Percentiles rank a stretch among this genome's conserved stretches.
These are phyloP conservation scores for Microcaecilia unicolor DNA, from an alignment of 2,797 vertebrate genomes.

Conservation along the genomic window DNA sequence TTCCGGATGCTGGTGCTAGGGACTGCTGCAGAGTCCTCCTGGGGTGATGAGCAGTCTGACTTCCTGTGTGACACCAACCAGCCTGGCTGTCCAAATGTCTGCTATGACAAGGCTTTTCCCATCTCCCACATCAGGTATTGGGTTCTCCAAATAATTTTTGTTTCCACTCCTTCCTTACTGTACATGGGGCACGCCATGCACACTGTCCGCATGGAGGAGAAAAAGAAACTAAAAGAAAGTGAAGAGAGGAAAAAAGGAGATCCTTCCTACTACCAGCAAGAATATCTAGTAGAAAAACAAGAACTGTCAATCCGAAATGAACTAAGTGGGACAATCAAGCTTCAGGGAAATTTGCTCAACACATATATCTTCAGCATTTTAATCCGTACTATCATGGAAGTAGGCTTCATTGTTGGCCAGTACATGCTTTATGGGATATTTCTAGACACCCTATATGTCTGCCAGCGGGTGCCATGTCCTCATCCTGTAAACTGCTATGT, in stretches of 20 bases:
- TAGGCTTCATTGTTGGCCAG: slow-evolving; percentile 86
- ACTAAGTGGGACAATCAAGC: slow-evolving; percentile 50
- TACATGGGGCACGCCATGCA: slow-evolving; percentile 97
- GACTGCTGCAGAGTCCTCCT: slow-evolving; percentile 90
- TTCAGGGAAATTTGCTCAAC: slow-evolving; percentile 76
- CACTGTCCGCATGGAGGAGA: slow-evolving; percentile 80
- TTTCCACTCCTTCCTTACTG: slow-evolving; percentile 89
- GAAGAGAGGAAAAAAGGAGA: slow-evolving; percentile 43
- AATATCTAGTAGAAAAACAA: slow-evolving; percentile 46
- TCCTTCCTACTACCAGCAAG: slow-evolving; percentile 52
- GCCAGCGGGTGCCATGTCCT: slow-evolving; percentile 78
- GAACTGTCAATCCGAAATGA: slow-evolving; percentile 48
- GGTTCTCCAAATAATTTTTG: slow-evolving; percentile 96
- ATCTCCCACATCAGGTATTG: slow-evolving; percentile 95
- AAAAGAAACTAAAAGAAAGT: slow-evolving; percentile 58
- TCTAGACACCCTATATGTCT: slow-evolving; percentile 76
- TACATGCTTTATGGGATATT: slow-evolving; percentile 90
- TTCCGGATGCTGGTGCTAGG: slow-evolving; percentile 95
- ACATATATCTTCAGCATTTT: slow-evolving; percentile 89
- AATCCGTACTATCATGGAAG: slow-evolving; percentile 87
- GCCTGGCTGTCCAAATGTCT: slow-evolving; percentile 91
- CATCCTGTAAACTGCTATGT: slow-evolving; percentile 94
- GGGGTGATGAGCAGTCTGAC: slow-evolving; percentile 93
- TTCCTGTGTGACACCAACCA: slow-evolving; percentile 89
- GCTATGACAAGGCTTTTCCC: slow-evolving; percentile 92